A percentile compares a stretch with the other conserved stretches of the same genome.
These are phyloP conservation scores for Ginglymostoma cirratum DNA, from an alignment of 2,113 vertebrate species.

Conservation along the genomic window DNA sequence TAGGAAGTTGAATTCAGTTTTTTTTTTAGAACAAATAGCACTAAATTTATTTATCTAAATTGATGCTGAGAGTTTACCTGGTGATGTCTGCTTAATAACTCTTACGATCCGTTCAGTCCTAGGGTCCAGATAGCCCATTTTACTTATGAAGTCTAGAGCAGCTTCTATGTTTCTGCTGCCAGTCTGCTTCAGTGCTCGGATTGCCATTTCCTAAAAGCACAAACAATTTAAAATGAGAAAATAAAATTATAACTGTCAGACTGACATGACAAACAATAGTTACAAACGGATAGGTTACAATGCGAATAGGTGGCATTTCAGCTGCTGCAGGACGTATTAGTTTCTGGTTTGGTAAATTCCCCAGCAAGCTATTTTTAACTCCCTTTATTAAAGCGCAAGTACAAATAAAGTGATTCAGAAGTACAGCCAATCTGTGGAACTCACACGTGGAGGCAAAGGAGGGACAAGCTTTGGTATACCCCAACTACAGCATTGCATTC, in stretches of 20 bases:
- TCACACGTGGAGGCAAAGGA: no score
- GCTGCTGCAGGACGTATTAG: not conserved
- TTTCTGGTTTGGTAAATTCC: not conserved
- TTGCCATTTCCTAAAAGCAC: constrained; percentile 81
- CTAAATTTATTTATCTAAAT: not conserved
- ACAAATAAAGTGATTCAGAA: not conserved
- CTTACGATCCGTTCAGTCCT: constrained; percentile 91
- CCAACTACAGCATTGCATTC: not conserved
- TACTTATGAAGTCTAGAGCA: constrained; percentile 92
- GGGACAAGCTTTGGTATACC: not conserved
- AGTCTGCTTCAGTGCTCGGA: constrained; percentile 90
- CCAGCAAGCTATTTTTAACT: not conserved
- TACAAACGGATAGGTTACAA: not conserved
- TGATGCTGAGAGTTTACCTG: constrained; percentile 60
- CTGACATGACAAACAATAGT: not conserved
- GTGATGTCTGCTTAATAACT: constrained; percentile 94
- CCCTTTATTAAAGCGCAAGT: not conserved
- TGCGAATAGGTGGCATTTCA: not conserved
- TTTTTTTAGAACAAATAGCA: not conserved
- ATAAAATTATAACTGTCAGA: not conserved
- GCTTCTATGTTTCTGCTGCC: constrained; percentile 94
- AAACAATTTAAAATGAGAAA: constrained; percentile 38
- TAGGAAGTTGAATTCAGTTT: not conserved
- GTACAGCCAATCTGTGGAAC: not conserved
- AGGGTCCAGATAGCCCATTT: constrained; percentile 96